A percentile compares a stretch with the other conserved stretches of the same genome.
Evolutionary conservation across 2,113 vertebrate species (phyloP).

Genomic region (Aldabrachelys gigantea): DNA sequence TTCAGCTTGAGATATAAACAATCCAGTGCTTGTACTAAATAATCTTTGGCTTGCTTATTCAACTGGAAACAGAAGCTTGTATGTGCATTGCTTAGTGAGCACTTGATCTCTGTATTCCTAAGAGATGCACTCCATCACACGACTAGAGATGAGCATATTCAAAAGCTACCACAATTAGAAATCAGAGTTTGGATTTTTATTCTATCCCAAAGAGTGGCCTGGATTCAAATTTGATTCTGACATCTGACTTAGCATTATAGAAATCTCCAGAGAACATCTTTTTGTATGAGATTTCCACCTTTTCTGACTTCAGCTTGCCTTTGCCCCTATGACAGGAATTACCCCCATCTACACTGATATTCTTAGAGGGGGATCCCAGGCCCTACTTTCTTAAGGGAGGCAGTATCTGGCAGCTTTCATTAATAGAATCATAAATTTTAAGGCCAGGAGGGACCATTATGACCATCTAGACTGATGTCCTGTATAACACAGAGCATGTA

Average conservation of each 20-base stretch:
- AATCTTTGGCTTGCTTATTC: not conserved
- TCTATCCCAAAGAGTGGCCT: not conserved
- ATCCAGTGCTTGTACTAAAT: not conserved
- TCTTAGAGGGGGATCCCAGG: no score
- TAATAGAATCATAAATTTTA: not conserved
- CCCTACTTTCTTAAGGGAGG: not conserved
- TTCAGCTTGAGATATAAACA: not conserved
- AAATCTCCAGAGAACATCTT: not conserved
- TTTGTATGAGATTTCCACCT: not conserved
- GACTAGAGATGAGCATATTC: not conserved
- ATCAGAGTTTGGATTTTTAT: not conserved
- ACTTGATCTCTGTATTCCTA: not conserved
- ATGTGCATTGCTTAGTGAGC: rapidly evolving
- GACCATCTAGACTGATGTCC: no score
- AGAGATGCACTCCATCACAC: not conserved
- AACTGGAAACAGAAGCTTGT: not conserved
- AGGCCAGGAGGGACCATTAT: not conserved
- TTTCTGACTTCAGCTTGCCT: not conserved
- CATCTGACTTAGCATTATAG: not conserved
- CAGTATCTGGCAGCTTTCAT: not conserved
- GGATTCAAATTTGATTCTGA: not conserved
- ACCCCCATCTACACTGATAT: no score
- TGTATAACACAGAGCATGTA: not conserved
- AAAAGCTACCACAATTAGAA: not conserved
- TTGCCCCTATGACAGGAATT: not conserved